Evolutionary conservation across 2,113 vertebrate genomes (phyloP).

Genomic region (Callionymus lyra): DNA sequence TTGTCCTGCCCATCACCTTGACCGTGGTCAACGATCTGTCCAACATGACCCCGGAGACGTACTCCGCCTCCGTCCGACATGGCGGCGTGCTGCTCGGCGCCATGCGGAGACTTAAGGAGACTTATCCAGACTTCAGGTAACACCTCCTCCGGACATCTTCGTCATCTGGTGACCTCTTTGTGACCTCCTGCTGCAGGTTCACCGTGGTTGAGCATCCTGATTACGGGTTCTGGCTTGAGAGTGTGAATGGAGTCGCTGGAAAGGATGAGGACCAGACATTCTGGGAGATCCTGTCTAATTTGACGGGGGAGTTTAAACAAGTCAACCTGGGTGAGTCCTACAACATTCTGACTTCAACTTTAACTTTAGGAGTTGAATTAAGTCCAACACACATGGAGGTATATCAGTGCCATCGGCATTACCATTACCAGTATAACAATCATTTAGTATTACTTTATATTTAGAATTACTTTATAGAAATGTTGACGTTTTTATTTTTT

Average conservation of each 20-base stretch:
- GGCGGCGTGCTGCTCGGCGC: constrained; percentile 51
- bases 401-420: too few species aligned
- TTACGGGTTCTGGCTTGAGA: constrained; percentile 49
- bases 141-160: not conserved
- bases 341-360: too few species aligned
- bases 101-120: constrained; percentile 47
- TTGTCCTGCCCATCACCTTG: constrained; percentile 39
- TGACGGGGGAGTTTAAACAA: constrained; percentile 22
- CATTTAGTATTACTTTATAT: too few species aligned
- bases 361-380: too few species aligned
- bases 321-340: constrained; percentile 50
- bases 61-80: constrained; percentile 28
- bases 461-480: too few species aligned
- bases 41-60: constrained; percentile 23
- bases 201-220: constrained; percentile 39
- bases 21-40: constrained; percentile 38
- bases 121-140: constrained; percentile 45
- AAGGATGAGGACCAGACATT: constrained; percentile 32
- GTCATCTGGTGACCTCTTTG: not conserved
- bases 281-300: constrained; percentile 58
- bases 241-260: constrained; percentile 59
- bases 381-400: too few species aligned
- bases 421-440: too few species aligned
- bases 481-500: too few species aligned
- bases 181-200: constrained; percentile 32